phyloP scores from a whole-genome alignment of 2,888 invertebrate genomes.

The Tetropium fuscum region DNA sequence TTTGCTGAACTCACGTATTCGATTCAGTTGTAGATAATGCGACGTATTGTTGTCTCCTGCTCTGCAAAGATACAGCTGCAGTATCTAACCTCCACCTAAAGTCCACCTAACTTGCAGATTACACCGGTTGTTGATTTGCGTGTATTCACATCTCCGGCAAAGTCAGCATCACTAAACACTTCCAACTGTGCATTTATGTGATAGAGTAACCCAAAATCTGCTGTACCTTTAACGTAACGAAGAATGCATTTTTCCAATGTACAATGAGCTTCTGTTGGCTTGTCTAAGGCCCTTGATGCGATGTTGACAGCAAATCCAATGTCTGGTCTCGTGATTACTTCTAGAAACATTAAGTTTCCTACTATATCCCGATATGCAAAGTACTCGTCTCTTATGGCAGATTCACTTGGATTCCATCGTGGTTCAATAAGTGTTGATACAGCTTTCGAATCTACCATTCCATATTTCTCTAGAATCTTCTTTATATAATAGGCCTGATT shows the following conservation, averaged over 20 bases:
- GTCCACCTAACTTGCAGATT: not conserved
- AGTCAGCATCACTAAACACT: not conserved
- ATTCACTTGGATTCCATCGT: not conserved
- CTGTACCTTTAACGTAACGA: not conserved
- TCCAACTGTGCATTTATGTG: not conserved
- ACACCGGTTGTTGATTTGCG: not conserved
- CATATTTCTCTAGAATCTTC: not conserved
- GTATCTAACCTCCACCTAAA: too few relatives aligned
- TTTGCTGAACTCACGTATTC: not conserved
- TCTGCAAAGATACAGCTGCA: too few relatives aligned
- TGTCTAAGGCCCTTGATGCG: constrained; percentile 1
- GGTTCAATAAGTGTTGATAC: not conserved
- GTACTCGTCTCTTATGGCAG: not conserved
- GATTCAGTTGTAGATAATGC: constrained; percentile 1
- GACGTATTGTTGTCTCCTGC: not conserved
- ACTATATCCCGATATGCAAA: not conserved
- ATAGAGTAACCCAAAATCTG: not conserved
- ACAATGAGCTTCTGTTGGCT: not conserved
- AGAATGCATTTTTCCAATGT: not conserved
- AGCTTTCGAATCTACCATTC: not conserved
- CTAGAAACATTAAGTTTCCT: not conserved
- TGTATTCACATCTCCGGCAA: not conserved
- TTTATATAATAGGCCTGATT: not conserved
- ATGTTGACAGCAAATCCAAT: constrained; percentile 1
- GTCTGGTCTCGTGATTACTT: not conserved